Conservation (phyloP, 2,888 invertebrate genomes). For the Atethmia centrago region DNA sequence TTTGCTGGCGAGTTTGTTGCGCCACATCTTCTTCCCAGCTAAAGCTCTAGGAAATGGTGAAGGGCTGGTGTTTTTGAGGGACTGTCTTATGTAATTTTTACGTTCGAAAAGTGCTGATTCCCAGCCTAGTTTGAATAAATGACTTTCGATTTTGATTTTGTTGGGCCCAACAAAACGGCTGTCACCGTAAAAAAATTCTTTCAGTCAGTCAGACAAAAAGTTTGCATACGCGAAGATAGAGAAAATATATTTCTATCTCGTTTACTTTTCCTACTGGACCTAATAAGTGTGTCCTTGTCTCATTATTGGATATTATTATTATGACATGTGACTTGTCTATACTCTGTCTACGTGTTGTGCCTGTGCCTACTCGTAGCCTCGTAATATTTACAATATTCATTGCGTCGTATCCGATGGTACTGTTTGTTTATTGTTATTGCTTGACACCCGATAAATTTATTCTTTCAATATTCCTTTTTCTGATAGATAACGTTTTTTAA, state of each 20-base stretch:
- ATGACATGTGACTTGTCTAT: background rate
- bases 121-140: no score
- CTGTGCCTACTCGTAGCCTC: conserved; percentile 40
- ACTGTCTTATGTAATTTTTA: no score
- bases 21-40: no score
- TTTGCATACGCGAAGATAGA: background rate
- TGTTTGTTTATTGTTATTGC: conserved; percentile 68
- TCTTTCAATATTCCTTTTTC: conserved; percentile 66
- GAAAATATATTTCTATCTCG: no score
- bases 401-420: conserved; percentile 58
- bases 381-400: conserved; percentile 67
- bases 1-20: no score
- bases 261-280: background rate
- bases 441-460: conserved; percentile 66
- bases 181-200: no score
- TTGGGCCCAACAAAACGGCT: no score
- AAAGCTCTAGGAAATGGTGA: no score
- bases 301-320: background rate
- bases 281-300: conserved; percentile 2
- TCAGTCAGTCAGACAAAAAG: background rate
- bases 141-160: no score
- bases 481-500: conserved; percentile 65
- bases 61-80: no score
- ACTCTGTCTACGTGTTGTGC: background rate
- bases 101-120: no score